Evolutionary conservation across 2,888 invertebrate species (phyloP).

Genomic region (Drosophila aldrichi): DNA sequence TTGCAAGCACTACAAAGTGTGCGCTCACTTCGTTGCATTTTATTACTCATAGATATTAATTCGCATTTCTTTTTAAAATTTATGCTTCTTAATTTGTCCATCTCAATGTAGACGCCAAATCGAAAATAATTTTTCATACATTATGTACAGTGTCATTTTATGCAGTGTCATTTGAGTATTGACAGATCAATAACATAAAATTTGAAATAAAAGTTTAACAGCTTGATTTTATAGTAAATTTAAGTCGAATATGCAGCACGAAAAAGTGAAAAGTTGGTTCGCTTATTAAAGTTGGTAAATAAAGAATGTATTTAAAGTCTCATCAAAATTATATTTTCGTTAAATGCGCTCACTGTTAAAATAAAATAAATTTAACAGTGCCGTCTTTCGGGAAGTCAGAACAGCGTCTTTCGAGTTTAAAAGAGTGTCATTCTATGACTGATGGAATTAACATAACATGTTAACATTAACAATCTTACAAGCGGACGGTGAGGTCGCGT

Average conservation of each 20-base stretch:
- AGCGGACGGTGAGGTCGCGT: constrained; percentile 53
- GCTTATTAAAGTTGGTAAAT: not conserved
- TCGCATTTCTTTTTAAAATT: too few species aligned
- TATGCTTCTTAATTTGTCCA: too few species aligned
- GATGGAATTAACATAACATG: constrained; percentile 22
- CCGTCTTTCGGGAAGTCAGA: not conserved
- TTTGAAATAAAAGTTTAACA: constrained; percentile 3
- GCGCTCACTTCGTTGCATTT: too few species aligned
- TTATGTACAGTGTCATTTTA: too few species aligned
- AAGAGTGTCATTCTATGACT: constrained; percentile 4
- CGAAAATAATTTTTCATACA: too few species aligned
- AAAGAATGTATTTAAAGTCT: too few species aligned
- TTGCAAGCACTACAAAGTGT: not conserved
- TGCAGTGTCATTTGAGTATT: constrained; percentile 9
- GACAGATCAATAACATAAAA: not conserved
- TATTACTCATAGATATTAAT: too few species aligned
- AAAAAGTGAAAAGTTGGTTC: fast-evolving
- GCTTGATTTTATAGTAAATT: not conserved
- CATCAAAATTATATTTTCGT: not conserved
- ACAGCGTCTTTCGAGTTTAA: constrained; percentile 31
- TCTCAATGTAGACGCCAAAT: too few species aligned
- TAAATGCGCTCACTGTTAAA: not conserved
- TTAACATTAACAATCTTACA: constrained; percentile 53
- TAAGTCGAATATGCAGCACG: not conserved
- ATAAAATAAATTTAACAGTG: not conserved